These are phyloP conservation scores for Calyptomena viridis DNA, from an alignment of 2,113 vertebrate genomes.

Conservation along the genomic window DNA sequence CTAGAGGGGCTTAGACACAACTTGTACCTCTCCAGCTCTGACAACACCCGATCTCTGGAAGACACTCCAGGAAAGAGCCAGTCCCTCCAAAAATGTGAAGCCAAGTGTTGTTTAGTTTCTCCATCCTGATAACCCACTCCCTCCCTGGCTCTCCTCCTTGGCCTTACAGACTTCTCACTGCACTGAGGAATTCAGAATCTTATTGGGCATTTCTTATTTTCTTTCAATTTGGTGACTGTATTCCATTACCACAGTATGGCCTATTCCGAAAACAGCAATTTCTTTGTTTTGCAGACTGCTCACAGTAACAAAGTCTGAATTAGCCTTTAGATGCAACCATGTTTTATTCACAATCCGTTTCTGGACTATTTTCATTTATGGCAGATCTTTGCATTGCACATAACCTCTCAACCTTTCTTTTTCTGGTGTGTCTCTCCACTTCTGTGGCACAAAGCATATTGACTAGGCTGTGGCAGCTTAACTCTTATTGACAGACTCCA, in stretches of 20 bases:
- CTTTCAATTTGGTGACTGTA: not conserved
- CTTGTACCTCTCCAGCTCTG: not conserved
- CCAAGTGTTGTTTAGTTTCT: not conserved
- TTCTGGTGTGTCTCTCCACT: not conserved
- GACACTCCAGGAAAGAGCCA: not conserved
- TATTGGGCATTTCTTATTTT: not conserved
- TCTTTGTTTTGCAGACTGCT: not conserved
- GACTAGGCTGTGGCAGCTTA: not conserved
- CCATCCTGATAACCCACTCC: not conserved
- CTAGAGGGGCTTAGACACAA: not conserved
- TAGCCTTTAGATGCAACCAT: not conserved
- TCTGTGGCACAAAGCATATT: not conserved
- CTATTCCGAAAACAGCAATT: not conserved
- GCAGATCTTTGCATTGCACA: not conserved
- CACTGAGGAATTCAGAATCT: not conserved
- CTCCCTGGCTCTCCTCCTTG: not conserved
- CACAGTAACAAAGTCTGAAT: not conserved
- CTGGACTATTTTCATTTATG: not conserved
- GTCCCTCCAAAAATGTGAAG: not conserved
- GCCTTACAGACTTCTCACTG: not conserved
- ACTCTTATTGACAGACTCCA: conserved; percentile 25
- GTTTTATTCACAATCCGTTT: not conserved
- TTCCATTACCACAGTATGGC: not conserved
- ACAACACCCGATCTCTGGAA: not conserved
- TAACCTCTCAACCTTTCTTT: not conserved